These are phyloP conservation scores for Melolontha melolontha DNA, from an alignment of 2,888 invertebrate species.

Conservation along the genomic window DNA sequence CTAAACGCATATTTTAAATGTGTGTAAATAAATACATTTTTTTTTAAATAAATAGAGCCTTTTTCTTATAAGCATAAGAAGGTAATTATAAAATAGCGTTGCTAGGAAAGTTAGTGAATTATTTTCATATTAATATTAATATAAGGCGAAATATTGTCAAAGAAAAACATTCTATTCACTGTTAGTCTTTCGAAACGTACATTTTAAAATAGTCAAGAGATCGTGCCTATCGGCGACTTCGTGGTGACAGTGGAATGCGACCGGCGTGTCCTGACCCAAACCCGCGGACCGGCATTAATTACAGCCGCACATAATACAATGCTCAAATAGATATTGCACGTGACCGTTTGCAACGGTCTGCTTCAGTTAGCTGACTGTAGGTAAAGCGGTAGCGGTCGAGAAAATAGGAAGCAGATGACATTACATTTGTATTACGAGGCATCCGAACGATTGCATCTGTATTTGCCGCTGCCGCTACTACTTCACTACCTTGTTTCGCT, in stretches of 20 bases:
- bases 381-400: slow-evolving; percentile 11
- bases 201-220: too few relatives aligned
- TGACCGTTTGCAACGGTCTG: slow-evolving; percentile 50
- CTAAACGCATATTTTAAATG: too few relatives aligned
- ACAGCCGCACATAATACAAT: slow-evolving; percentile 46
- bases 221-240: not conserved
- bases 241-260: slow-evolving; percentile 26
- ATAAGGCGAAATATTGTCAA: too few relatives aligned
- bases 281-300: slow-evolving; percentile 47
- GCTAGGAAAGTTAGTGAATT: too few relatives aligned
- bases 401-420: slow-evolving; percentile 41
- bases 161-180: too few relatives aligned
- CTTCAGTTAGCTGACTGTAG: slow-evolving; percentile 34
- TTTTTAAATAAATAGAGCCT: too few relatives aligned
- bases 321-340: slow-evolving; percentile 49
- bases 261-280: slow-evolving; percentile 29
- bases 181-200: too few relatives aligned
- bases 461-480: slow-evolving; percentile 14
- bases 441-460: slow-evolving; percentile 50
- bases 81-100: too few relatives aligned
- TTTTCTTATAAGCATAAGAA: too few relatives aligned
- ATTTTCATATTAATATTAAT: too few relatives aligned
- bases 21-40: too few relatives aligned
- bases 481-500: not conserved
- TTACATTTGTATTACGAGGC: slow-evolving; percentile 49